Evolutionary conservation across 2,888 invertebrate species (phyloP), one percentile per base, ranked within the genome.

Genomic region (Alloplasta piceator): DNA sequence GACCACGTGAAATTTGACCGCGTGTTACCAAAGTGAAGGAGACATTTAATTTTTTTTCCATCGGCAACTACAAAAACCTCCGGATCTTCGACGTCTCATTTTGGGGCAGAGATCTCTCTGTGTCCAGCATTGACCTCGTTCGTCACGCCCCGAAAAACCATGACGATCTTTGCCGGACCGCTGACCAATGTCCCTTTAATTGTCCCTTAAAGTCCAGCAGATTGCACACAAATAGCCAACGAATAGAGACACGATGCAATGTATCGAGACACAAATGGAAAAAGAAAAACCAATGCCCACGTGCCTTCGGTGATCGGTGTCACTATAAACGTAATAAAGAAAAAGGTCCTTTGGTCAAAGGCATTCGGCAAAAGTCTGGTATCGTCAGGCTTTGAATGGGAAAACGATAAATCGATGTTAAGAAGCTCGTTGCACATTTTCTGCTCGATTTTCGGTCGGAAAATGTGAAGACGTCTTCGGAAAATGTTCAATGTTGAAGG

Each of bases 41-140:
- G 78, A 60, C 82, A 84, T 83, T 84, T 26, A 2, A 1, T 26
- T 26, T 26, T 26, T 26, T 26, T 26, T 80, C 83, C 81, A 70
- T 78, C 73, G 70, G 78, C 70, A 70, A 70, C 73, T 63, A 79
- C 73, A 56, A 66, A 63, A 68, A 74, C 76, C 78, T 64, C 60
- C 79, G 77, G 56, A 64, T 66, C 83, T 83, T 84, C 83, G 89
- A 90, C 87, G 89, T 90, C 89, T 89, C 89, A 89, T 88, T 90
- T 88, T 84, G 84, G 84, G 84, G 83, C 85, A 87, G 26, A 26
- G 26, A 87, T 84, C 43, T 63, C 61, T 55, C 50, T 66, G 68
- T 60, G 46, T 58, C 16, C 64, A 46, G 64, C 68, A 38, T 52
- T 26, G 38, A 64, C 52, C 10, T 41, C 55, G 46, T 26, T 14